Evolutionary conservation across 2,113 vertebrate species (phyloP), one percentile per base, ranked within the genome.

Genomic region (Myocastor coypus): DNA sequence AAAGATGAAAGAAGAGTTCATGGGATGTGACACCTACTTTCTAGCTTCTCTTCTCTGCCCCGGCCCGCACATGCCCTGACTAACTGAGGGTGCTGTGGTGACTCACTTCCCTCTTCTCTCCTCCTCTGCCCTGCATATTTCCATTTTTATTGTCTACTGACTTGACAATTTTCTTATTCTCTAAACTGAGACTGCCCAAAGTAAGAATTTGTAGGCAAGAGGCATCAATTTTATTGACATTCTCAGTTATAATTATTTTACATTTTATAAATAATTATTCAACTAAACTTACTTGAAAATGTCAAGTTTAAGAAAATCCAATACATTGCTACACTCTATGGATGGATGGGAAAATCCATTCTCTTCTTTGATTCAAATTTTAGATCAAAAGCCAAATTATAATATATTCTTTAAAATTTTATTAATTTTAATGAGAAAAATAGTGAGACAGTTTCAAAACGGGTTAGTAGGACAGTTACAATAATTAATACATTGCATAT

Each of bases 311-410:
- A 12, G 83, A 87, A 81, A 85, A 82, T 83, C 63, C 81, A 55
- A 84, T 16, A 6, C 6, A 40, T 90, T 32, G 20, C 66, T 75
- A 50, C 1, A 46, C 13, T 88, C 64, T 91, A 22, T 94, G 30
- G 26, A 81, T 22, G 81, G 12, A 42, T 96, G 87, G 37, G 52
- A 90, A 92, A 84, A 77, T 92, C 81, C 7, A 64, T 87, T 84
- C 40, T 89, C 17, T 30, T 40, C 24, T 86, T 95, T 96, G 37
- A 12, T 75, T 94, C n/a, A 94, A 88, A 4, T 85, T 92, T 82
- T 91, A 91, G 4, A 2, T 92, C 19, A 85, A 83, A 55, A 94
- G 32, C 14, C 80, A 83, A 59, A 85, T 92, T 89, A 34, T 13
- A 46, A 8, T 4, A 46, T 46, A n/a, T n/a, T n/a, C 8, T 46